phyloP scores from a whole-genome alignment of 2,888 invertebrate species.

The Lasioglossum calceatum region DNA sequence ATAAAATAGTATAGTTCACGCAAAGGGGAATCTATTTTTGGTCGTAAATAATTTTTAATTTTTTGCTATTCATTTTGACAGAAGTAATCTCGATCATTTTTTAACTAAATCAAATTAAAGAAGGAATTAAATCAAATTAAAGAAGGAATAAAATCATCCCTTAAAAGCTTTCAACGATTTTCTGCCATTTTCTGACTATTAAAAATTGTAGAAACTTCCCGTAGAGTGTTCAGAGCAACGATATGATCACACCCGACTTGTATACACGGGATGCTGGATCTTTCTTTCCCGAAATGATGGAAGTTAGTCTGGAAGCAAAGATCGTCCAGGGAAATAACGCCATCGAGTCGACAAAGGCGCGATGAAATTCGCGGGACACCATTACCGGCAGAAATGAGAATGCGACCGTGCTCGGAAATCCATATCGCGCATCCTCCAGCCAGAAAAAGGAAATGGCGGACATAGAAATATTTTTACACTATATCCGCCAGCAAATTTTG shows the following conservation, averaged over 20 bases:
- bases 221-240: too few species aligned
- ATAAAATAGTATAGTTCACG: not conserved
- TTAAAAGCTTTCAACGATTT: too few species aligned
- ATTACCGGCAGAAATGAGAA: constrained; percentile 47
- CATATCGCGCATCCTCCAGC: constrained; percentile 21
- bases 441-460: not conserved
- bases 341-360: constrained; percentile 37
- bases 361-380: constrained; percentile 51
- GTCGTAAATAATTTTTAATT: too few species aligned
- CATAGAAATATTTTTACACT: constrained; percentile 6
- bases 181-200: not conserved
- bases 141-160: too few species aligned
- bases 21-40: too few species aligned
- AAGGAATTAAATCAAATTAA: too few species aligned
- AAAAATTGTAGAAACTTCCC: not conserved
- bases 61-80: too few species aligned
- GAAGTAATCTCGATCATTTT: too few species aligned
- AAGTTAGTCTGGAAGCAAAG: constrained; percentile 21
- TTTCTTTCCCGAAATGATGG: constrained; percentile 12
- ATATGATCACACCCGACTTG: too few species aligned
- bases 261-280: not conserved
- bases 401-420: constrained; percentile 48
- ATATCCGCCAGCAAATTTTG: not conserved
- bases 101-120: too few species aligned
- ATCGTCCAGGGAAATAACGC: constrained; percentile 67